Conservation (phyloP, 2,888 invertebrate species). For the Ennomos fuscantarius region DNA sequence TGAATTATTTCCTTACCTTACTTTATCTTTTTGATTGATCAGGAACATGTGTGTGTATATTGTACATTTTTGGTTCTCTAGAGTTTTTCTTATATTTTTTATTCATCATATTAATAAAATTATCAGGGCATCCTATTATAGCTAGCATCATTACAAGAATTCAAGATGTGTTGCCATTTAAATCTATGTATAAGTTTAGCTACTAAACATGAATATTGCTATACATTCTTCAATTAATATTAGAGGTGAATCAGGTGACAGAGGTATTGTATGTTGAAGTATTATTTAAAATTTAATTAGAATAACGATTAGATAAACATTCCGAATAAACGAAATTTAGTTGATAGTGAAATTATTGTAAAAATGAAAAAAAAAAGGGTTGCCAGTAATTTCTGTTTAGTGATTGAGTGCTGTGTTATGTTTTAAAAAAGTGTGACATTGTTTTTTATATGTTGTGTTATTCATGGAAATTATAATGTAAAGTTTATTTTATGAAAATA, state of each 20-base stretch:
- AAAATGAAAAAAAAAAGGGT: constrained; percentile 40
- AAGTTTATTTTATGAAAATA: constrained; percentile 30
- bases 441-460: constrained; percentile 45
- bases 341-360: constrained; percentile 24
- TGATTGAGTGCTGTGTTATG: constrained; percentile 73
- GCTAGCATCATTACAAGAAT: no score
- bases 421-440: constrained; percentile 54
- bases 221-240: constrained; percentile 13
- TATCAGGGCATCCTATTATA: no score
- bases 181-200: no score
- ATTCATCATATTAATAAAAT: no score
- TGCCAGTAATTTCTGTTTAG: constrained; percentile 57
- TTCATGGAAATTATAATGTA: constrained; percentile 36
- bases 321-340: constrained; percentile 51
- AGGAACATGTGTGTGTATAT: no score
- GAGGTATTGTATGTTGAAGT: constrained; percentile 30
- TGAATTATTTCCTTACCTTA: no score
- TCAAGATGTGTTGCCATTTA: no score
- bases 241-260: constrained; percentile 18
- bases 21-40: no score
- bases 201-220: constrained; percentile 6
- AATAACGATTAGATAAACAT: constrained; percentile 54
- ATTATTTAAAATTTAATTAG: constrained; percentile 48
- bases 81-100: no score
- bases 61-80: no score